Evolutionary conservation across 2,888 invertebrate genomes (phyloP).

Genomic region (Plebejus anna): DNA sequence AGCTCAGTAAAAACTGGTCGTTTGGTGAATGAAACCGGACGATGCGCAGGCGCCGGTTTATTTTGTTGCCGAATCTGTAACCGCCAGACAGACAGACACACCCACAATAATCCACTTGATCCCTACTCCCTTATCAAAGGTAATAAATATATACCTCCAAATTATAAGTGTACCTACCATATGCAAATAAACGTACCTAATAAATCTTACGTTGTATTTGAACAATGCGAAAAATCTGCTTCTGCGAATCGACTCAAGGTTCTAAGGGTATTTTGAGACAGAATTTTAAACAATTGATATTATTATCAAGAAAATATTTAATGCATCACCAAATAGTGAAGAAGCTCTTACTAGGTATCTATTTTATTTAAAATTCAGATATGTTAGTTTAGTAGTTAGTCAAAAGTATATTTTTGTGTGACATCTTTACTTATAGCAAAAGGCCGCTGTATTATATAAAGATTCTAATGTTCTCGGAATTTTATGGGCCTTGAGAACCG

Average conservation of each 20-base stretch:
- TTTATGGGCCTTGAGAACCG: not conserved
- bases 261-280: not conserved
- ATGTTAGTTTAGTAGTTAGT: no score
- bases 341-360: no score
- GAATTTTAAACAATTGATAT: no score
- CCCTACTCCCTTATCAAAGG: not conserved
- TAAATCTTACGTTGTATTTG: not conserved
- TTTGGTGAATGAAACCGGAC: slow-evolving; percentile 9
- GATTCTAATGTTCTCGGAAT: no score
- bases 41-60: not conserved
- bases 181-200: not conserved
- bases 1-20: not conserved
- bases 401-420: no score
- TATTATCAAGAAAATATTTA: no score
- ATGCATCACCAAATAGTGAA: no score
- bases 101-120: not conserved
- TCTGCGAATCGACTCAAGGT: not conserved
- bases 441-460: no score
- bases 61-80: not conserved
- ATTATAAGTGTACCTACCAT: not conserved
- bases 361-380: no score
- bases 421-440: no score
- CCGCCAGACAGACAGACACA: not conserved
- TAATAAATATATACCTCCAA: not conserved
- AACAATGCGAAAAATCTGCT: not conserved